Evolutionary conservation across 2,797 vertebrate genomes (phyloP).

Genomic region (Acanthornis magna): DNA sequence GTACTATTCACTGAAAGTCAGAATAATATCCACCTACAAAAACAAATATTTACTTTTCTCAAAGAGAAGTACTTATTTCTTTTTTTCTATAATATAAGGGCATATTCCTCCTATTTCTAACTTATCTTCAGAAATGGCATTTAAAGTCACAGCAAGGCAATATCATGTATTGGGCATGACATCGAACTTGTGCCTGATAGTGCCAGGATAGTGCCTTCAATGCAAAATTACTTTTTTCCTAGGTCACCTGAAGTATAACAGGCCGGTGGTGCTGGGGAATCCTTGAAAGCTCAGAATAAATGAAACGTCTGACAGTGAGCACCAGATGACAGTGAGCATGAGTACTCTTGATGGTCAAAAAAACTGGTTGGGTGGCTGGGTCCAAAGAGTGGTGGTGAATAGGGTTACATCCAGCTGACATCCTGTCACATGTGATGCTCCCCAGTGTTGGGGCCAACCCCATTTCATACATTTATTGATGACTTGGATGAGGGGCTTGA

Average conservation of each 20-base stretch:
- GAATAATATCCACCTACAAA: not conserved
- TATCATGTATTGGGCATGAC: not conserved
- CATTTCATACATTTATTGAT: not conserved
- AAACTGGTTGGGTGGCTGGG: not conserved
- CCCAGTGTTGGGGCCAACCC: too few species aligned
- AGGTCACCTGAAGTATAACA: not conserved
- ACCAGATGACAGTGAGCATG: not conserved
- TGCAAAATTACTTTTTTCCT: not conserved
- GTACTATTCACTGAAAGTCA: not conserved
- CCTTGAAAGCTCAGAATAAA: not conserved
- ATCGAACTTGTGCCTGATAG: not conserved
- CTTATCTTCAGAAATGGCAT: not conserved
- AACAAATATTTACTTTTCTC: not conserved
- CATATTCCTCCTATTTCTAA: not conserved
- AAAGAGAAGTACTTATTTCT: not conserved
- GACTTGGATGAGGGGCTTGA: not conserved
- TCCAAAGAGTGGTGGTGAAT: not conserved
- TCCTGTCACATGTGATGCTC: accelerated
- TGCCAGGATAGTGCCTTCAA: not conserved
- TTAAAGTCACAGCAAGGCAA: not conserved
- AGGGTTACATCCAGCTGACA: not conserved
- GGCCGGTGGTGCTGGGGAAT: not conserved
- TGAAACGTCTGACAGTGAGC: not conserved
- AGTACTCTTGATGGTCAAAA: not conserved
- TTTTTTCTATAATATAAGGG: not conserved